Conservation (phyloP, 2,888 invertebrate species). For the Bombylius major region DNA sequence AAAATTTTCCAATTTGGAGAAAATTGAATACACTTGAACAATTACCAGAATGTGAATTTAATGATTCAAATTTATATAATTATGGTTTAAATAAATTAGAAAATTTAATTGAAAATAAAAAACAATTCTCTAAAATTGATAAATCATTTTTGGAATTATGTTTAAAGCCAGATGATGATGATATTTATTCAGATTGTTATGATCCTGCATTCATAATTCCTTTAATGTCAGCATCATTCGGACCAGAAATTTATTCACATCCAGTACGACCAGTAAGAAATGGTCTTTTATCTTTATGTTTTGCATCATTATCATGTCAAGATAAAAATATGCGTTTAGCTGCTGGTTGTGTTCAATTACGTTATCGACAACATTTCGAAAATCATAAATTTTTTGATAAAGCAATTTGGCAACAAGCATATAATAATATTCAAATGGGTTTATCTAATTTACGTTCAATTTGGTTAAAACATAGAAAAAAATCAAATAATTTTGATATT, state of each 20-base stretch:
- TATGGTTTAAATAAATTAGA: conserved; percentile 29
- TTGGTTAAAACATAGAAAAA: conserved; percentile 31
- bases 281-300: conserved; percentile 56
- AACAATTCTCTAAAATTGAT: conserved; percentile 19
- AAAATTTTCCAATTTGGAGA: conserved; percentile 55
- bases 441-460: conserved; percentile 23
- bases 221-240: conserved; percentile 57
- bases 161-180: conserved; percentile 27
- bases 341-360: conserved; percentile 59
- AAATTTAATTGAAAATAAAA: conserved; percentile 1
- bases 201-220: conserved; percentile 76
- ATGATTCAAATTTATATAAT: conserved; percentile 12
- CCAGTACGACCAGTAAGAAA: conserved; percentile 55
- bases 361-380: conserved; percentile 64
- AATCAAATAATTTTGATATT: conserved; percentile 21
- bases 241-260: conserved; percentile 60
- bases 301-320: conserved; percentile 57
- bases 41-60: conserved; percentile 25
- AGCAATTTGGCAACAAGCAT: conserved; percentile 32
- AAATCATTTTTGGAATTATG: conserved; percentile 20
- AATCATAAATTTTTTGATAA: conserved; percentile 42
- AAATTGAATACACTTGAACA: conserved; percentile 36
- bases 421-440: conserved; percentile 33
- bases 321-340: conserved; percentile 54
- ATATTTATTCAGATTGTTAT: conserved; percentile 43